A percentile compares a stretch with the other conserved stretches of the same genome.
Conservation (phyloP, 2,113 vertebrate species). For the Zapus hudsonius region DNA sequence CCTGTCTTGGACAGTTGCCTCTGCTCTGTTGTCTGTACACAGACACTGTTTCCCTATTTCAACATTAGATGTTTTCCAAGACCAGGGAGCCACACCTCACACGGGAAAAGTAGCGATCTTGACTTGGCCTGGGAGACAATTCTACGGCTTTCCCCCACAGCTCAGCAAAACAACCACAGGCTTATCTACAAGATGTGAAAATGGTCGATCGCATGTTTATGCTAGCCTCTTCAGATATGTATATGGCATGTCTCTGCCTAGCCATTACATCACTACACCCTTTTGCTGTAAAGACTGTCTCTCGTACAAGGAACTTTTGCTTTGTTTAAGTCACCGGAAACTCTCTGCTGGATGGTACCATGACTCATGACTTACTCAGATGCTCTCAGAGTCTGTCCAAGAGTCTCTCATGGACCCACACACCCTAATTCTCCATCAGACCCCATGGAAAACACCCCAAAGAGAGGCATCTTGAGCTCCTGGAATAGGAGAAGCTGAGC, state of each 20-base stretch:
- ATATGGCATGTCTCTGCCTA: background rate
- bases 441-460: background rate
- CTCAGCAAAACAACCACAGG: background rate
- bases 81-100: conserved; percentile 3
- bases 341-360: background rate
- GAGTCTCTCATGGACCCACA: background rate
- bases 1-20: background rate
- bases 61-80: background rate
- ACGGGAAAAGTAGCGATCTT: background rate
- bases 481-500: background rate
- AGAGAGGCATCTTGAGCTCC: background rate
- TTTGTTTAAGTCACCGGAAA: conserved; percentile 14
- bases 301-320: background rate
- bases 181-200: background rate
- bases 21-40: background rate
- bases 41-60: conserved; percentile 21
- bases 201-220: background rate
- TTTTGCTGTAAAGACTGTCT: background rate
- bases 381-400: background rate
- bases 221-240: background rate
- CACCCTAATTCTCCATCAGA: background rate
- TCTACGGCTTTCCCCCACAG: conserved; percentile 13
- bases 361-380: background rate
- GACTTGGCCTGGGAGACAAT: background rate
- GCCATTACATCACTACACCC: background rate